Evolutionary conservation across 1,140 invertebrate species (phyloP), one percentile per base, ranked within the genome.

Genomic region (Aphidius ervi): DNA sequence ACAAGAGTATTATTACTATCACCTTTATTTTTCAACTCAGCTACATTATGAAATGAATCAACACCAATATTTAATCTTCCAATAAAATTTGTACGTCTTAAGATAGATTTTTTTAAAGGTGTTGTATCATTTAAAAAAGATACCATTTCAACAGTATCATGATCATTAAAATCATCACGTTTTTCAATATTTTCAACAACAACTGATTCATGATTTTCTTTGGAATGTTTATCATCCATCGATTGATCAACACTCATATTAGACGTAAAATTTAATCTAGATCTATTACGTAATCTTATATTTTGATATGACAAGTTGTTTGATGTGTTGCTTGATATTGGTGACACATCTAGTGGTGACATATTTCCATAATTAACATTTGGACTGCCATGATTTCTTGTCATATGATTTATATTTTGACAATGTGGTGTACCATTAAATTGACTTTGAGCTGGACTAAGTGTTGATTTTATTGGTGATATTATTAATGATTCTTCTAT

Each of bases 381-480:
- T n/a, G 75, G 75, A 5, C 69, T 70, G 31, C 67, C 66, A 55
- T 63, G 56, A 45, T 63, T 66, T 56, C 63, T 64, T 53, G 64
- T 62, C 42, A 54, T 59, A 42, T 41, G 6, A 9, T 45, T 55
- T 1, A 54, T 23, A 46, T 45, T 9, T 59, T n/a, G 75, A 58
- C 64, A 68, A 9, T 78, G 56, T 42, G 72, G 71, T 9, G 72
- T 68, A 9, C 70, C 70, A 65, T 75, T 64, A 70, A 73, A 74
- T 56, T 74, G 75, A 65, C 75, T 77, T 55, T 75, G 72, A 41
- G 69, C 67, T 58, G 75, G 78, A 62, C 76, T 79, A 2, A 63
- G 64, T 41, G 46, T 52, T 23, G 64, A 46, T 63, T 71, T 66
- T 31, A 69, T 61, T 5, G 74, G 70, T 39, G 74, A 75, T 8